Conservation (phyloP, 2,113 vertebrate genomes). For the Hippopotamus amphibius region DNA sequence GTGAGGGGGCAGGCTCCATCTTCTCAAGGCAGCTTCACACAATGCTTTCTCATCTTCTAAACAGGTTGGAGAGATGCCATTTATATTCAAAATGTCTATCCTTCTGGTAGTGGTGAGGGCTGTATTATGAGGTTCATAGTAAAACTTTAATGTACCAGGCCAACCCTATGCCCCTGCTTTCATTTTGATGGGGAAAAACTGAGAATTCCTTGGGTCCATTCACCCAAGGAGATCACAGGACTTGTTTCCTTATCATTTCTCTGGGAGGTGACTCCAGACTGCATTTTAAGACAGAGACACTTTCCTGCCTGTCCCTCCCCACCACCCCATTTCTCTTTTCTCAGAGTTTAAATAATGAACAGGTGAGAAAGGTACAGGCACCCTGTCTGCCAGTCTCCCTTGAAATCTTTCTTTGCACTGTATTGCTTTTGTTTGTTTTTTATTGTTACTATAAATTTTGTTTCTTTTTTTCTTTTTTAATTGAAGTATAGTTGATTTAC, state of each 20-base stretch:
- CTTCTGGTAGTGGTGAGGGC: slow-evolving; percentile 39
- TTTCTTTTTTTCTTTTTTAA: neutral
- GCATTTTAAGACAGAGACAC: slow-evolving; percentile 81
- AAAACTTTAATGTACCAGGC: slow-evolving; percentile 22
- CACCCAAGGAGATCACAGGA: slow-evolving; percentile 63
- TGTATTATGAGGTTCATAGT: slow-evolving; percentile 50
- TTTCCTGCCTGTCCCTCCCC: slow-evolving; percentile 36
- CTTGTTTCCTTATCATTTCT: slow-evolving; percentile 81
- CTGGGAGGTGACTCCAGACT: slow-evolving; percentile 77
- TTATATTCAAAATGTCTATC: slow-evolving; percentile 45
- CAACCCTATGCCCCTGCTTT: neutral
- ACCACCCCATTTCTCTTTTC: slow-evolving; percentile 58
- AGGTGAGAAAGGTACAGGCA: slow-evolving; percentile 80
- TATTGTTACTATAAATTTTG: neutral
- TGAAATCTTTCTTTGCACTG: slow-evolving; percentile 78
- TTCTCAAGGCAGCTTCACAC: slow-evolving; percentile 60
- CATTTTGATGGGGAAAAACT: neutral
- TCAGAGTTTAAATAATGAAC: slow-evolving; percentile 85
- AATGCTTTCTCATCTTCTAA: slow-evolving; percentile 62
- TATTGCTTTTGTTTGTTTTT: neutral
- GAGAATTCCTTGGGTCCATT: neutral
- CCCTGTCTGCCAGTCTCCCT: slow-evolving; percentile 81
- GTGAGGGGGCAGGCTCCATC: no score
- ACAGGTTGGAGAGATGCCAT: slow-evolving; percentile 52
- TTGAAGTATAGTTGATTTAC: neutral